These are phyloP conservation scores for Lamellibrachia luymesi DNA, from an alignment of 1,140 invertebrate species.

Conservation along the genomic window DNA sequence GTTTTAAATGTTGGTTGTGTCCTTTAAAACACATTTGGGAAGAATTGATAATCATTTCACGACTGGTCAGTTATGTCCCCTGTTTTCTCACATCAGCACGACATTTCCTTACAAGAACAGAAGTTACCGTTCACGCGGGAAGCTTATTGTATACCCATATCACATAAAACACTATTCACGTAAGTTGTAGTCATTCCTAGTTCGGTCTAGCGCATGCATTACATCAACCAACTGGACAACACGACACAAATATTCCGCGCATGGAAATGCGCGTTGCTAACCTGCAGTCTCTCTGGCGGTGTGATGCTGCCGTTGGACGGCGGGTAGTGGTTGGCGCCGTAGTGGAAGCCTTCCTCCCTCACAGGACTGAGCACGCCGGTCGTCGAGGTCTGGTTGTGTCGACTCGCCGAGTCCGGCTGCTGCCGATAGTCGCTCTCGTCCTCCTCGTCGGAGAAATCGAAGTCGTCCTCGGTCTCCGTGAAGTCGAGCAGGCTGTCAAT, in stretches of 20 bases:
- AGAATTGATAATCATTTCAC: background rate
- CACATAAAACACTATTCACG: background rate
- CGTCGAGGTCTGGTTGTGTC: background rate
- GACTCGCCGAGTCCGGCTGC: background rate
- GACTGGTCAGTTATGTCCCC: background rate
- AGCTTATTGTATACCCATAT: background rate
- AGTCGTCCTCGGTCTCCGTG: conserved; percentile 28
- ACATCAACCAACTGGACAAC: background rate
- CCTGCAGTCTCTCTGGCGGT: background rate
- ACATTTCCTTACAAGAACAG: background rate
- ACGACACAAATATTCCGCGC: background rate
- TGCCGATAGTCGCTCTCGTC: background rate
- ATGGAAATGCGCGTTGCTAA: background rate
- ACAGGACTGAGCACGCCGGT: conserved; percentile 11
- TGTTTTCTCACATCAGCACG: background rate
- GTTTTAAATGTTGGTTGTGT: background rate
- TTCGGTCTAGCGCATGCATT: background rate
- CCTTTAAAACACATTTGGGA: background rate
- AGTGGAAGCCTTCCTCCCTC: background rate
- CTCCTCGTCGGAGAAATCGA: conserved; percentile 13
- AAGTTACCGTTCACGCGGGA: too few species aligned
- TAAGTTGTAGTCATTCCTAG: too few species aligned
- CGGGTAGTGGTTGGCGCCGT: background rate
- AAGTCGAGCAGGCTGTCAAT: conserved; percentile 46
- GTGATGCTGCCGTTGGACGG: background rate